Evolutionary conservation across 2,113 vertebrate species (phyloP), one percentile per base, ranked within the genome.

Genomic region (Ciconia boyciana): DNA sequence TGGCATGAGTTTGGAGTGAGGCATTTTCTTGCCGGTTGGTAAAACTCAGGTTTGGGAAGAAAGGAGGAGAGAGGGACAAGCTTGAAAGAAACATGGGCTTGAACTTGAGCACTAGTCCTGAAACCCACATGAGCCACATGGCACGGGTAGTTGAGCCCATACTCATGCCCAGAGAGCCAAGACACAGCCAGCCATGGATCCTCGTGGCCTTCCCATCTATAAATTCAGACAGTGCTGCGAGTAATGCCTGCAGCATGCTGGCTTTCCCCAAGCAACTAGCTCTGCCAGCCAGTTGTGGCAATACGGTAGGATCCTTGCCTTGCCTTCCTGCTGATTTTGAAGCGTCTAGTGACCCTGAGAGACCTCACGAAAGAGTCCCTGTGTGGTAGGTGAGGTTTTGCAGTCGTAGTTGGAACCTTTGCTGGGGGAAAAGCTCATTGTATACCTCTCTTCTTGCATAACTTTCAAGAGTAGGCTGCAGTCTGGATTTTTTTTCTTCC

Each of bases 391-490:
- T 0, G 66, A 58, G 49, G 62, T 90, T 87, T 80, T 90, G 85
- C 94, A 86, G 43, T 86, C 12, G 0, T 41, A 89, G 87, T 75
- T 94, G 90, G 92, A 92, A 90, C 36, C 51, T 61, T 39, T 86
- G 82, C 61, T 83, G 75, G 80, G 88, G 90, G 79, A 94, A 90
- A 88, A 86, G 93, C 82, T 90, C 79, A 41, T 46, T 0, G 2
- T 76, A 84, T 83, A 80, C 92, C 71, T 93, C 84, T 88, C 81
- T 31, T 78, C 84, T 91, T 96, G 75, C 71, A 3, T 58, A 91
- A 80, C 62, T 69, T 52, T 76, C 36, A 54, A 66, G 58, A 71
- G 18, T 49, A 57, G 79, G 71, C 84, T 82, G 65, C 21, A 17
- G 65, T 57, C 77, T 61, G 52, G 52, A 9, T 44, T 31, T 26